These are phyloP conservation scores for Morone chrysops DNA, from an alignment of 2,113 vertebrate species.

Conservation along the genomic window DNA sequence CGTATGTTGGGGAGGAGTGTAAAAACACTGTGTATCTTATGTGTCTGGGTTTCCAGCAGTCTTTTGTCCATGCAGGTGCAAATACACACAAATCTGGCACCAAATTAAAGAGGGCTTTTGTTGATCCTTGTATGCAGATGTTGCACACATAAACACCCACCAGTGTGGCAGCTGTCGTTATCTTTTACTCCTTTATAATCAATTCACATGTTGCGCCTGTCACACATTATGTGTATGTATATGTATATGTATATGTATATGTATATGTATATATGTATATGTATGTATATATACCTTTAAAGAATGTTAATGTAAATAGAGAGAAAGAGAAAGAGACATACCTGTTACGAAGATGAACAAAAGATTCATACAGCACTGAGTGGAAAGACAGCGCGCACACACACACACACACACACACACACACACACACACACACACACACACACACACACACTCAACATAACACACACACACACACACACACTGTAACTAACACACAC, in stretches of 20 bases:
- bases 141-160: background rate
- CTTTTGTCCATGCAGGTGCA: conserved; percentile 46
- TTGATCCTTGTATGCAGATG: conserved; percentile 9
- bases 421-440: background rate
- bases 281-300: background rate
- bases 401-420: background rate
- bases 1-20: background rate
- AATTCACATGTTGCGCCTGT: conserved; percentile 25
- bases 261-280: no score
- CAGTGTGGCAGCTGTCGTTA: conserved; percentile 3
- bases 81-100: conserved; percentile 17
- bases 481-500: no score
- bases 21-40: background rate
- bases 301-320: background rate
- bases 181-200: background rate
- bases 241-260: no score
- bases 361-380: conserved; percentile 7
- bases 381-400: background rate
- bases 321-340: conserved; percentile 10
- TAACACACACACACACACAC: no score
- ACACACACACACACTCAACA: no score
- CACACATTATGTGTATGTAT: no score
- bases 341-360: conserved; percentile 9
- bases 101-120: conserved; percentile 41
- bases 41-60: background rate